Evolutionary conservation across 1,140 invertebrate genomes (phyloP).

Genomic region (Tetramorium simillimum): DNA sequence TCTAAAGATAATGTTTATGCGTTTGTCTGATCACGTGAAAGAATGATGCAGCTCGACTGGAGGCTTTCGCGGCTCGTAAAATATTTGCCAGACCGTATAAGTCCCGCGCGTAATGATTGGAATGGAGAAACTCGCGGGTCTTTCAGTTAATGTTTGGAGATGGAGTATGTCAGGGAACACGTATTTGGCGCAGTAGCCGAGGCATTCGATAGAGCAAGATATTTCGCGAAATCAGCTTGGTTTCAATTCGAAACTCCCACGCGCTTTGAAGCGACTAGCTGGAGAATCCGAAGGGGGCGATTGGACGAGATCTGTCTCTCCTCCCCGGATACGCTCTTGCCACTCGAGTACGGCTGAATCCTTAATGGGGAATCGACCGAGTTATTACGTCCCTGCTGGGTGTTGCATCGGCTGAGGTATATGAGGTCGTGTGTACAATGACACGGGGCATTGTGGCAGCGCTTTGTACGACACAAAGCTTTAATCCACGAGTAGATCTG

Average conservation of each 20-base stretch:
- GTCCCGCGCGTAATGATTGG: not conserved
- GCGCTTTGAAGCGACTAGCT: constrained; percentile 45
- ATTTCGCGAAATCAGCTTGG: constrained; percentile 37
- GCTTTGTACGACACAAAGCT: constrained; percentile 82
- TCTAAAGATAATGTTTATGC: not conserved
- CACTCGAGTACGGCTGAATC: constrained; percentile 67
- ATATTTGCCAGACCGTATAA: constrained; percentile 15
- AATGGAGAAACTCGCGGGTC: constrained; percentile 12
- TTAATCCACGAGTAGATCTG: constrained; percentile 83
- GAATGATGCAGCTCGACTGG: not conserved
- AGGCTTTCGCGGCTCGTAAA: not conserved
- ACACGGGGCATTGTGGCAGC: constrained; percentile 74
- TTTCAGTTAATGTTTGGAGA: constrained; percentile 15
- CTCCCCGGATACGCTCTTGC: not conserved
- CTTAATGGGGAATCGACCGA: constrained; percentile 77
- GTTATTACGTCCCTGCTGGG: constrained; percentile 75
- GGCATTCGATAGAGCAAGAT: constrained; percentile 26
- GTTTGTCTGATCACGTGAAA: not conserved
- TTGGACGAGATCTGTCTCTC: constrained; percentile 27
- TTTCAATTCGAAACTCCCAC: constrained; percentile 37
- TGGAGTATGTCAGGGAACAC: not conserved
- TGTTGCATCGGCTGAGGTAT: constrained; percentile 70
- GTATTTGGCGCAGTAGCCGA: constrained; percentile 1
- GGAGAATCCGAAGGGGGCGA: constrained; percentile 7
- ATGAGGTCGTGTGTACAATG: constrained; percentile 77